Evolutionary conservation across 2,797 vertebrate species (phyloP).

Genomic region (Sebastes itinus): DNA sequence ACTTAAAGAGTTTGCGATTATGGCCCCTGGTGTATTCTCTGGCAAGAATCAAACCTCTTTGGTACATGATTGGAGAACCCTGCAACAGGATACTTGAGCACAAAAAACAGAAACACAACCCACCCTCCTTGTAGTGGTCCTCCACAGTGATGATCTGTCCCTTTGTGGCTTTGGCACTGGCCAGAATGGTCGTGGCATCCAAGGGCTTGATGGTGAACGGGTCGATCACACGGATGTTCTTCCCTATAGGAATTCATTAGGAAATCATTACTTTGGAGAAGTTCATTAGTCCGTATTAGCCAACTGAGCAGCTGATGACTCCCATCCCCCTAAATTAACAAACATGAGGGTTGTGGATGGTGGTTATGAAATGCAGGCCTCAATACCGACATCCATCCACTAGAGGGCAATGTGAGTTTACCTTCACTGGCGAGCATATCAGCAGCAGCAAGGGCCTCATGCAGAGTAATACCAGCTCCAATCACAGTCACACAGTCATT

Average conservation of each 20-base stretch:
- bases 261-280: background rate
- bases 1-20: background rate
- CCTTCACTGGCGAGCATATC: slow-evolving; percentile 85
- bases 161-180: slow-evolving; percentile 83
- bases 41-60: background rate
- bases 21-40: background rate
- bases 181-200: slow-evolving; percentile 86
- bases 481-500: slow-evolving; percentile 87
- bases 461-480: slow-evolving; percentile 89
- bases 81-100: background rate
- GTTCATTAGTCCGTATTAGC: background rate
- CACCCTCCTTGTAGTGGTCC: slow-evolving; percentile 92
- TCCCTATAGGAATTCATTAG: slow-evolving; percentile 66
- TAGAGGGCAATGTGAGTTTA: slow-evolving; percentile 59
- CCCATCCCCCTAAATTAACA: background rate
- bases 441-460: slow-evolving; percentile 87
- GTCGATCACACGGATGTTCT: slow-evolving; percentile 87
- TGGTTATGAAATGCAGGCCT: background rate
- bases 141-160: slow-evolving; percentile 91
- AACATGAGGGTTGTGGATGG: background rate
- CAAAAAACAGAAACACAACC: background rate
- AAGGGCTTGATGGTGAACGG: slow-evolving; percentile 93
- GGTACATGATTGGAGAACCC: background rate
- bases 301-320: background rate
- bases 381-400: background rate